Evolutionary conservation across 2,888 invertebrate genomes (phyloP), one percentile per base, ranked within the genome.

Genomic region (Thecophora atra): DNA sequence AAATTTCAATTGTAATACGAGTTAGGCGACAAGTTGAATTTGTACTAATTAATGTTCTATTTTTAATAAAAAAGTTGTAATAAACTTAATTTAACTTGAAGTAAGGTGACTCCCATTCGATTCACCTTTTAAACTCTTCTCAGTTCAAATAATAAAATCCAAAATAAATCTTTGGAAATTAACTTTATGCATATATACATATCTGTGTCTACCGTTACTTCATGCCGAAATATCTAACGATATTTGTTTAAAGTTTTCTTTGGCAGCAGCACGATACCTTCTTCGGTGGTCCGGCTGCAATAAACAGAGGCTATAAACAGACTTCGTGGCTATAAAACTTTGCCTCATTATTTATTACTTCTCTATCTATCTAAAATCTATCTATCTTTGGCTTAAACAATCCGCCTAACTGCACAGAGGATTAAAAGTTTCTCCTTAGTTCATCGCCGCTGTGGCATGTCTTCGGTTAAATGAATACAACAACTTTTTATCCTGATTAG

Each of bases 401-500:
- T 26, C n/a, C 51, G 51, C 52, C 51, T 26, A 17, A 52, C 44
- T 58, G n/a, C 30, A 21, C 67, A 67, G 21, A n/a, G 67, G 54
- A 67, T 54, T 67, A 67, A 66, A 67, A 67, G 37, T 67, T 67
- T 30, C 13, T 21, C 67, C 56, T 21, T 56, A 13, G 56, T 7
- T 54, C 54, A 5, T n/a, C n/a, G 52, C 15, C 11, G 47, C 47
- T 1, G 47, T 15, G 47, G 47, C 47, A n/a, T n/a, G 17, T 47
- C 5, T 47, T n/a, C 47, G 47, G 37, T n/a, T n/a, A 60, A 30
- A 60, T 21, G 44, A 54, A 30, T 52, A 37, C 19, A 30, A 42
- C 19, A 54, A 37, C 52, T 47, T 62, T 21, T 60, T 69, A 60
- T 69, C 47, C 47, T 69, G 47, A 60, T 60, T 60, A 60, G 52